These are phyloP conservation scores for Polypedilum vanderplanki DNA, from an alignment of 1,140 invertebrate species.

Conservation along the genomic window DNA sequence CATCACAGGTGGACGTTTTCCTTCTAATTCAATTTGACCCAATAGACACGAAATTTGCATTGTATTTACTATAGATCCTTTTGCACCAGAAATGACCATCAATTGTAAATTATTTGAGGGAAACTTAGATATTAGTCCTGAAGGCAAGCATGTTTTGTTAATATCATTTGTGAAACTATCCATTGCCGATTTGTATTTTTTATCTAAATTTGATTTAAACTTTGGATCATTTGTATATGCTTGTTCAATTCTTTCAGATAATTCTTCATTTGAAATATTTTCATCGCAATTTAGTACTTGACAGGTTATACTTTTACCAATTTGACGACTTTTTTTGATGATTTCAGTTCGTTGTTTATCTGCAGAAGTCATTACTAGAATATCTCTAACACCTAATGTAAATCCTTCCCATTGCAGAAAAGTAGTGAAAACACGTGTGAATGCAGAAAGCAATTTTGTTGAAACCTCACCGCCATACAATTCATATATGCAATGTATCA, in stretches of 20 bases:
- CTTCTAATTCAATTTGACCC: slow-evolving; percentile 98
- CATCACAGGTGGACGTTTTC: slow-evolving; percentile 91
- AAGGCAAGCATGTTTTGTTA: slow-evolving; percentile 73
- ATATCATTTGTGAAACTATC: slow-evolving; percentile 85
- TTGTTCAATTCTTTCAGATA: slow-evolving; percentile 63
- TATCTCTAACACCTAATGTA: slow-evolving; percentile 91
- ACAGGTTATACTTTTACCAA: slow-evolving; percentile 40
- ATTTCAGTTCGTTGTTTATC: slow-evolving; percentile 64
- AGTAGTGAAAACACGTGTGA: slow-evolving; percentile 86
- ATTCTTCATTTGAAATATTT: slow-evolving; percentile 48
- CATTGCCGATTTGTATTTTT: slow-evolving; percentile 74
- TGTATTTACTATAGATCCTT: slow-evolving; percentile 92
- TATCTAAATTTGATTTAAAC: slow-evolving; percentile 71
- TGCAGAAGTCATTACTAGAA: slow-evolving; percentile 68
- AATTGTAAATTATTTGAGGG: slow-evolving; percentile 94
- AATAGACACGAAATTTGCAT: slow-evolving; percentile 96
- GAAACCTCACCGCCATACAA: slow-evolving; percentile 86
- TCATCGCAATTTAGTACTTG: slow-evolving; percentile 59
- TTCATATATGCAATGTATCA: slow-evolving; percentile 90
- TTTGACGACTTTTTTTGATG: slow-evolving; percentile 57
- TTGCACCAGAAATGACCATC: slow-evolving; percentile 97
- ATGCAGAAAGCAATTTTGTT: slow-evolving; percentile 72
- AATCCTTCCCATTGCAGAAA: slow-evolving; percentile 89
- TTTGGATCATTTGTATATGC: slow-evolving; percentile 66
- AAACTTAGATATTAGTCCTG: slow-evolving; percentile 77